Conservation (phyloP, 1,140 invertebrate genomes). For the Coboldia fuscipes region DNA sequence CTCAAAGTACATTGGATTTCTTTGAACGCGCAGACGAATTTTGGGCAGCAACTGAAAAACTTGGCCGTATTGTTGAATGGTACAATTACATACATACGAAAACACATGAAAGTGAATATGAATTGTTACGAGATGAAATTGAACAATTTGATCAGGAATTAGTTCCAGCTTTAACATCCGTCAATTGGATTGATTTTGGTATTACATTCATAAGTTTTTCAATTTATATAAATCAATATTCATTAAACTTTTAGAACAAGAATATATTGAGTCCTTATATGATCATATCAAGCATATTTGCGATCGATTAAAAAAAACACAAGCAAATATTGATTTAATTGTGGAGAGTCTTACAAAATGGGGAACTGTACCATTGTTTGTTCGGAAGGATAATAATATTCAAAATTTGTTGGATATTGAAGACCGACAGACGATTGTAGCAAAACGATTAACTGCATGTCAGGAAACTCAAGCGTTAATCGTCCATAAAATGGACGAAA, state of each 20-base stretch:
- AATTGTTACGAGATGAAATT: slow-evolving; percentile 33
- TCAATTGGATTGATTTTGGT: slow-evolving; percentile 40
- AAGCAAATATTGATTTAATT: slow-evolving; percentile 24
- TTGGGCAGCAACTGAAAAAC: slow-evolving; percentile 18
- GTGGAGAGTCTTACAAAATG: slow-evolving; percentile 28
- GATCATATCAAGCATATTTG: slow-evolving; percentile 21
- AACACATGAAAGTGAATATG: slow-evolving; percentile 31
- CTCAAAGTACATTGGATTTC: slow-evolving; percentile 13
- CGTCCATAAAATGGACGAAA: slow-evolving; percentile 30
- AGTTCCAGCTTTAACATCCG: slow-evolving; percentile 24
- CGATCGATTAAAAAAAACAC: slow-evolving; percentile 31
- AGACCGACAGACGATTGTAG: slow-evolving; percentile 22
- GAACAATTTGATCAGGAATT: slow-evolving; percentile 29
- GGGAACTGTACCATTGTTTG: slow-evolving; percentile 32
- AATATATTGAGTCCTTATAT: background rate
- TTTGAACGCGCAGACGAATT: slow-evolving; percentile 25
- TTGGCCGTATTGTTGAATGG: slow-evolving; percentile 24
- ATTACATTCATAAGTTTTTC: slow-evolving; percentile 5
- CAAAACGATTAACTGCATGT: slow-evolving; percentile 13
- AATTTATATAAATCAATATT: background rate
- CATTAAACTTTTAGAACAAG: background rate
- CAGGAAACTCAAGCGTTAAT: slow-evolving; percentile 27
- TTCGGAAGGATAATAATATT: slow-evolving; percentile 26
- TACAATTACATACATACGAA: slow-evolving; percentile 34
- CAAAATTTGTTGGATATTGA: slow-evolving; percentile 28